Percentiles rank a stretch among this genome's conserved stretches.
phyloP scores from a whole-genome alignment of 2,113 vertebrate species.

The Chauna torquata region DNA sequence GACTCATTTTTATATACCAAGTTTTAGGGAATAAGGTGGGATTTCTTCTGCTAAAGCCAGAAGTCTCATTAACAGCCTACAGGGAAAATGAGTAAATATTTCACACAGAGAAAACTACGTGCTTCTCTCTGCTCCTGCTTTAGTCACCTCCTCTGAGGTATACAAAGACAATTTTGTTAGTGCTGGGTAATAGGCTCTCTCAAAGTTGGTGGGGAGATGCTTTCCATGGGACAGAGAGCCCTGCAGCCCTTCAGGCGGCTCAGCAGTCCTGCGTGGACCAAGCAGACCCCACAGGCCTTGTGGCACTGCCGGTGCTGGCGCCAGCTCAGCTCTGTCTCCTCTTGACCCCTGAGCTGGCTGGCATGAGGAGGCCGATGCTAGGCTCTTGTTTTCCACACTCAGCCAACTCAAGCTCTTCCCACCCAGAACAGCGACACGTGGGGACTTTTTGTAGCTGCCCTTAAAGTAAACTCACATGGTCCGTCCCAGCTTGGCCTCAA shows the following conservation, averaged over 20 bases:
- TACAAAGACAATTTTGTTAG: neutral
- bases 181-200: neutral
- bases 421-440: neutral
- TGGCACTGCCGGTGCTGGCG: neutral
- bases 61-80: neutral
- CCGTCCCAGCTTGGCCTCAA: neutral
- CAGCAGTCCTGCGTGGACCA: neutral
- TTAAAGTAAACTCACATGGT: neutral
- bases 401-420: neutral
- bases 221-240: neutral
- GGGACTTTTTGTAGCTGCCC: neutral
- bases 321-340: neutral
- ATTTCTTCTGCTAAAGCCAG: conserved; percentile 2
- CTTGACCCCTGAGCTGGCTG: neutral
- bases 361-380: neutral
- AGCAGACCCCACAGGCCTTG: neutral
- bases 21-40: neutral
- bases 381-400: neutral
- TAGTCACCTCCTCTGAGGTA: neutral
- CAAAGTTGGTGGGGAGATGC: neutral
- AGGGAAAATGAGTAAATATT: neutral
- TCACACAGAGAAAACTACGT: neutral
- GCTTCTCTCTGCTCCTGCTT: neutral
- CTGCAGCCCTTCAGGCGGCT: neutral
- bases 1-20: neutral